Conservation (phyloP, 2,113 vertebrate species). For the Plecturocebus donacophilus region DNA sequence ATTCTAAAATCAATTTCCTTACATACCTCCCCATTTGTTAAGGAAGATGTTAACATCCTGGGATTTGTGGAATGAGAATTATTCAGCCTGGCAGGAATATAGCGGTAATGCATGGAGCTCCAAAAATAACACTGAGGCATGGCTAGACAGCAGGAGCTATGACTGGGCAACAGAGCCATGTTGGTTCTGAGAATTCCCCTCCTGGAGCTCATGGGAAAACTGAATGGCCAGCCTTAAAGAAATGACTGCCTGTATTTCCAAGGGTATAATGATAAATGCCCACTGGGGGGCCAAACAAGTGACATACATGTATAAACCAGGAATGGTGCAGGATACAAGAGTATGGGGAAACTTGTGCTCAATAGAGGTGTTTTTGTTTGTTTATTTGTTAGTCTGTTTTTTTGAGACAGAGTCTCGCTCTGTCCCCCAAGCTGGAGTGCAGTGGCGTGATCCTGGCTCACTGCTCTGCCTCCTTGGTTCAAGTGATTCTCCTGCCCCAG, state of each 20-base stretch:
- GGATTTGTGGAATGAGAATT: conserved; percentile 52
- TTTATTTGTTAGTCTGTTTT: no score
- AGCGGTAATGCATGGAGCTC: not conserved
- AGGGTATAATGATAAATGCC: not conserved
- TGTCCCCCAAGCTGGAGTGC: no score
- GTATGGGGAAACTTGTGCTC: not conserved
- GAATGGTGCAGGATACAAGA: not conserved
- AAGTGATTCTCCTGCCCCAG: no score
- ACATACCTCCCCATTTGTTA: conserved; percentile 21
- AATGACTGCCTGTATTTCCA: not conserved
- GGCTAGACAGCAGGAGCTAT: not conserved
- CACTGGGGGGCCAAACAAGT: not conserved
- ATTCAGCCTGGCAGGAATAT: conserved; percentile 36
- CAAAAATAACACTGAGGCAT: conserved; percentile 3
- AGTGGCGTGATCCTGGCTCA: no score
- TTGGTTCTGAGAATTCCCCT: not conserved
- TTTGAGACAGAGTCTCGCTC: no score
- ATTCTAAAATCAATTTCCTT: conserved; percentile 45
- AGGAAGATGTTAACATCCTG: conserved; percentile 55
- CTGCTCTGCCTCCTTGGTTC: no score
- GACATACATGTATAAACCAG: not conserved
- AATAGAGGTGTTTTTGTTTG: no score
- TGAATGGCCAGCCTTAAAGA: not conserved
- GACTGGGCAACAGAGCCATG: not conserved
- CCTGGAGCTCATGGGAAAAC: not conserved